Conservation (phyloP, 2,797 vertebrate genomes). For the Enteromius thamalakanensis region DNA sequence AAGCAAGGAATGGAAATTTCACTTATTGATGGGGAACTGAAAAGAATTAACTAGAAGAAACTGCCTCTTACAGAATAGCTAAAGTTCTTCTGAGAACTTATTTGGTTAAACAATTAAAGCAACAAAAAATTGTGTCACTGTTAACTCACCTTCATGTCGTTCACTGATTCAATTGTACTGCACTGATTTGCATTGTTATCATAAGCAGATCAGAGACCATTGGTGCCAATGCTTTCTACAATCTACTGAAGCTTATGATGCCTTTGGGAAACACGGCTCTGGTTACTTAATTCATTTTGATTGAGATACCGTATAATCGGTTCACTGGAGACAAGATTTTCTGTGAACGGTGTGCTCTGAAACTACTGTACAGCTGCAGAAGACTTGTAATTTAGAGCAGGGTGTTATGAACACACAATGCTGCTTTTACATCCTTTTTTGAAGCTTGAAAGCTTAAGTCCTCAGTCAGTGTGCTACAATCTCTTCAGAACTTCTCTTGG, state of each 20-base stretch:
- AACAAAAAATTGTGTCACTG: conserved; percentile 6
- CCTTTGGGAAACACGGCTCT: background rate
- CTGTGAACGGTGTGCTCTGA: background rate
- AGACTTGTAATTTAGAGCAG: background rate
- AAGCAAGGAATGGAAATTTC: conserved; percentile 65
- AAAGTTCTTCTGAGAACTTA: conserved; percentile 18
- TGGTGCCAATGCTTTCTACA: background rate
- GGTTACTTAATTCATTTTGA: background rate
- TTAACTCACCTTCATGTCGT: background rate
- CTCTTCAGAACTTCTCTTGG: background rate
- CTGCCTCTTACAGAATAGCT: background rate
- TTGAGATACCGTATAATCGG: background rate
- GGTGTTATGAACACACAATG: background rate
- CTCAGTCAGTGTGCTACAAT: background rate
- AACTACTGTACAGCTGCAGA: background rate
- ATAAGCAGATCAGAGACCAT: background rate
- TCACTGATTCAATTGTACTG: background rate
- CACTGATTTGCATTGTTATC: background rate
- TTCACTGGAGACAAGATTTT: background rate
- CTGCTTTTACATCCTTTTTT: background rate
- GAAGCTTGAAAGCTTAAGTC: background rate
- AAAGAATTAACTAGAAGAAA: conserved; percentile 51
- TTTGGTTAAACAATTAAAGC: conserved; percentile 19
- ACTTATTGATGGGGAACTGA: conserved; percentile 52
- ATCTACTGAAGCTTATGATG: background rate